Evolutionary conservation across 2,797 vertebrate species (phyloP), one percentile per base, ranked within the genome.

Genomic region (Eospalax fontanierii): DNA sequence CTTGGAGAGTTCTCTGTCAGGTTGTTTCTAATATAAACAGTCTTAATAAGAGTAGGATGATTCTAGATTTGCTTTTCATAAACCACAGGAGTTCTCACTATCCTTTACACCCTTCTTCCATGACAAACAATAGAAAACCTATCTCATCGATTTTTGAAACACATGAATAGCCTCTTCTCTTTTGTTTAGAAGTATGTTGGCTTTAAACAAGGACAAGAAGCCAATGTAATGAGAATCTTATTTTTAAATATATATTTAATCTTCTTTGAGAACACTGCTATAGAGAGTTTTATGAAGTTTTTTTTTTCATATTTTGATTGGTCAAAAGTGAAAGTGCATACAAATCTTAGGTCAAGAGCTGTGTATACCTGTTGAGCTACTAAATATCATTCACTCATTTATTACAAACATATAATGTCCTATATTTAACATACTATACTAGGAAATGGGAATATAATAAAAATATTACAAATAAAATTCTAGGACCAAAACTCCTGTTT

Each of bases 1-100:
- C 33, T 61, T 80, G 12, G 16, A 54, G 66, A 86, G 50, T 83
- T 14, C 16, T 33, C 80, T 85, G 66, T 35, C 30, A 21, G 21
- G 2, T 61, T 93, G n/a, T 71, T 91, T 84, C 15, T 87, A 74
- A 68, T 59, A 40, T 89, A 91, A 91, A 57, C 54, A 89, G 19
- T 81, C 19, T 83, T 88, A 38, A 14, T 6, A 81, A 65, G 76
- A 18, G 57, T 59, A 28, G 19, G 89, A 66, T 71, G 30, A 63
- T 65, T 95, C 38, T 35, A 61, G 46, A 19, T 88, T 71, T 73
- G 54, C 80, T 54, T 57, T 81, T 81, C n/a, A 50, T 50, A 75
- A 89, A 73, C 7, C 40, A 75, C 22, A 0, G 18, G 66, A 61
- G 5, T 82, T 92, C 71, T 86, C n/a, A 50, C 30, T 92, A 90